phyloP scores from a whole-genome alignment of 2,888 invertebrate species.

The Podabrus alpinus region DNA sequence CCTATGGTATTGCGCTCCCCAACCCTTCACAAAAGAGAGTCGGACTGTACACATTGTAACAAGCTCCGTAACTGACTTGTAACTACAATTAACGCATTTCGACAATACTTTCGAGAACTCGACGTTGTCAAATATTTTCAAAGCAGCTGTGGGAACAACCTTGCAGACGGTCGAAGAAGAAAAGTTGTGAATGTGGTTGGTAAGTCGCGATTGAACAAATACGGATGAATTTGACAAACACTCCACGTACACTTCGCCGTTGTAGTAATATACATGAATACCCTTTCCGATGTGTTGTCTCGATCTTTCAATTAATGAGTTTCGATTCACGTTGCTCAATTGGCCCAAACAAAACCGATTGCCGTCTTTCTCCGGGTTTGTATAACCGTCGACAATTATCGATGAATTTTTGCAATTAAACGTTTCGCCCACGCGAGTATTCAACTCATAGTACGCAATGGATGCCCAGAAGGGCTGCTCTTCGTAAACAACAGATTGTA shows the following conservation, averaged over 20 bases:
- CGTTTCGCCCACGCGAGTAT: slow-evolving; percentile 96
- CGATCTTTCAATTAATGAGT: slow-evolving; percentile 99
- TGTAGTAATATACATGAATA: slow-evolving; percentile 87
- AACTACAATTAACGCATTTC: slow-evolving; percentile 96
- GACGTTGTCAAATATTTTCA: slow-evolving; percentile 98
- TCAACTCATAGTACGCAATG: slow-evolving; percentile 97
- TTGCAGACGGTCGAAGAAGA: slow-evolving; percentile 99
- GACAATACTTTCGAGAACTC: slow-evolving; percentile 95
- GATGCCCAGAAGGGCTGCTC: slow-evolving; percentile 98
- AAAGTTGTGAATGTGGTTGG: slow-evolving; percentile 97
- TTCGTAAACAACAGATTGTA: slow-evolving; percentile 84
- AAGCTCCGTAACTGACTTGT: slow-evolving; percentile 97
- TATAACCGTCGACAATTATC: slow-evolving; percentile 97
- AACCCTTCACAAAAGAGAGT: slow-evolving; percentile 99
- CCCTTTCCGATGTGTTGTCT: slow-evolving; percentile 97
- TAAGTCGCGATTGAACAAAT: slow-evolving; percentile 97
- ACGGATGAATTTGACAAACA: slow-evolving; percentile 97
- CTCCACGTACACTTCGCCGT: slow-evolving; percentile 97
- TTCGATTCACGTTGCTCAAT: slow-evolving; percentile 96
- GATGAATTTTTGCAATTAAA: slow-evolving; percentile 91
- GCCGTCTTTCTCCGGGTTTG: slow-evolving; percentile 95
- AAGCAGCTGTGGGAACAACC: slow-evolving; percentile 93
- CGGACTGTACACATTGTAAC: slow-evolving; percentile 99
- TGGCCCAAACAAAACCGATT: slow-evolving; percentile 97
- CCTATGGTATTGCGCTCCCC: slow-evolving; percentile 99